Evolutionary conservation across 2,113 vertebrate species (phyloP), one percentile per base, ranked within the genome.

Genomic region (Microtus montanus): DNA sequence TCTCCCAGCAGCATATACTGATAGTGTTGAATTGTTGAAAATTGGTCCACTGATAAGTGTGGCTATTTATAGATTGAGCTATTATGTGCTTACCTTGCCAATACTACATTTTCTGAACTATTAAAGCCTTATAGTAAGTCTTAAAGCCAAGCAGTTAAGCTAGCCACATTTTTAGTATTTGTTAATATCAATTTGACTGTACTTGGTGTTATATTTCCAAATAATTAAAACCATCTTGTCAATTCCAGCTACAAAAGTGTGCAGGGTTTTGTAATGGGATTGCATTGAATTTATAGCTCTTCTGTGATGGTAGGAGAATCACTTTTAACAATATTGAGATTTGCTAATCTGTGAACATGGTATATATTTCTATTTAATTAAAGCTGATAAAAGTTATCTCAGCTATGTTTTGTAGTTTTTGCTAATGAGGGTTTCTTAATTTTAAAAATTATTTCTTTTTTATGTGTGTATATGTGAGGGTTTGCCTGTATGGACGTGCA

Each of bases 311-410:
- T 4, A 54, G 74, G n/a, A 13, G 14, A 5, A n/a, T 78, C 19
- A 84, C 84, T 64, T 84, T 33, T 77, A 95, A 85, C 28, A 93
- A 47, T 85, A 79, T 28, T 90, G 58, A 95, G 17, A 77, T 5
- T 92, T 96, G 22, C 13, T 24, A 90, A 61, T 95, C 73, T 54
- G 80, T 92, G 74, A 93, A 75, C 68, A 79, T 97, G 54, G 54
- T 85, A 83, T 94, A 33, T 88, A 86, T 89, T 89, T 94, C 71
- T 33, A 63, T 78, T 87, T 95, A 93, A 66, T 41, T 96, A 74
- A 20, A 24, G 41, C 24, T 89, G 70, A 19, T 88, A 88, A 92
- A 89, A 79, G 19, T 80, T 68, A 86, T 91, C 44, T 96, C 64
- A 63, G 26, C 30, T 73, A 1, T 61, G 24, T 79, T 80, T 95